A percentile compares a stretch with the other conserved stretches of the same genome.
Conservation (phyloP, 2,113 vertebrate species). For the Leucosticte australis region DNA sequence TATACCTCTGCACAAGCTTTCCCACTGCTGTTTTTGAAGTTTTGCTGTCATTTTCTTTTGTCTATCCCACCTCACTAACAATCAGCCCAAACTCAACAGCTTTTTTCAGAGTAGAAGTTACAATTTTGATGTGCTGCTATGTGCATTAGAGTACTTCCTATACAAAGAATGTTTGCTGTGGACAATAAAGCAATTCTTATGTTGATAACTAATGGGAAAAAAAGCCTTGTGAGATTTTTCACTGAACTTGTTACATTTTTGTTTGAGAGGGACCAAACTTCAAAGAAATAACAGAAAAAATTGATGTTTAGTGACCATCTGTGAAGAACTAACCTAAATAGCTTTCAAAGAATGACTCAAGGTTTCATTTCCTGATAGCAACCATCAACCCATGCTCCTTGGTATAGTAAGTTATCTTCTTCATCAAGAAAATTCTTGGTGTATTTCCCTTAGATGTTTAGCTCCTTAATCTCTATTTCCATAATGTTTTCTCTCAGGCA, state of each 20-base stretch:
- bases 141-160: background rate
- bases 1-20: background rate
- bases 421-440: background rate
- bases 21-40: background rate
- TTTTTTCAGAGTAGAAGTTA: background rate
- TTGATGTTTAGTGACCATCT: background rate
- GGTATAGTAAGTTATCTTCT: background rate
- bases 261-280: background rate
- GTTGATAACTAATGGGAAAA: background rate
- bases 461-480: background rate
- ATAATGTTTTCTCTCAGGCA: background rate
- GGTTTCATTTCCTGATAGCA: background rate
- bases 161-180: background rate
- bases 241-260: background rate
- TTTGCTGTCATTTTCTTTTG: background rate
- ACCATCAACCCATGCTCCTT: background rate
- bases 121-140: background rate
- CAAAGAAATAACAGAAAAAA: background rate
- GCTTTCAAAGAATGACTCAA: background rate
- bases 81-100: background rate
- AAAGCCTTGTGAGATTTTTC: background rate
- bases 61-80: background rate
- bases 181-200: background rate
- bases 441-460: background rate
- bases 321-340: background rate